phyloP scores from a whole-genome alignment of 2,888 invertebrate genomes.

The Athalia rosae region DNA sequence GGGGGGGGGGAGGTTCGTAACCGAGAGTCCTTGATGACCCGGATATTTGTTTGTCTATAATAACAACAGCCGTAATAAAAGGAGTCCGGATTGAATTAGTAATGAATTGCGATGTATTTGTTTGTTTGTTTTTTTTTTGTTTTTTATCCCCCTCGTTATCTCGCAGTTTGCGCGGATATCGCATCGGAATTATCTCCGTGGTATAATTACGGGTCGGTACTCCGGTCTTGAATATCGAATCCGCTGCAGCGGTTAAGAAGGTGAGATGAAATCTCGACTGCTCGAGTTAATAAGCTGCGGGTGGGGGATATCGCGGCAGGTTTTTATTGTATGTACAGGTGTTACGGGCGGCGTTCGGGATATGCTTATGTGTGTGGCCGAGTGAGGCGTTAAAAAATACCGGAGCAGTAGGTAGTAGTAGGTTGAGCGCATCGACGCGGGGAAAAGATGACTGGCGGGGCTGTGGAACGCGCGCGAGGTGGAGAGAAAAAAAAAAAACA shows the following conservation, averaged over 20 bases:
- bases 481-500: too few species aligned
- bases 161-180: too few species aligned
- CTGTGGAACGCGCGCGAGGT: slow-evolving; percentile 23
- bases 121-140: too few species aligned
- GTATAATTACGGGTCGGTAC: background rate
- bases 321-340: slow-evolving; percentile 27
- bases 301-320: slow-evolving; percentile 31
- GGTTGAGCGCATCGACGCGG: slow-evolving; percentile 16
- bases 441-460: slow-evolving; percentile 32
- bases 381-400: too few species aligned
- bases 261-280: background rate
- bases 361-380: background rate
- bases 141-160: too few species aligned
- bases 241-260: background rate
- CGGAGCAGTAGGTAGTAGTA: background rate
- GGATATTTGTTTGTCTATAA: background rate
- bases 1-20: too few species aligned
- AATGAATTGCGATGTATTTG: too few species aligned
- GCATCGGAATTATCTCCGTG: too few species aligned
- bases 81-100: too few species aligned
- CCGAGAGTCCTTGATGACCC: slow-evolving; percentile 21
- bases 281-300: slow-evolving; percentile 43
- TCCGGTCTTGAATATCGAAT: background rate
- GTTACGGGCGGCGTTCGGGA: background rate
- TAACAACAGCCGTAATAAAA: background rate